Percentiles rank a stretch among this genome's conserved stretches.
Evolutionary conservation across 2,113 vertebrate species (phyloP).

Genomic region (Kryptolebias marmoratus): DNA sequence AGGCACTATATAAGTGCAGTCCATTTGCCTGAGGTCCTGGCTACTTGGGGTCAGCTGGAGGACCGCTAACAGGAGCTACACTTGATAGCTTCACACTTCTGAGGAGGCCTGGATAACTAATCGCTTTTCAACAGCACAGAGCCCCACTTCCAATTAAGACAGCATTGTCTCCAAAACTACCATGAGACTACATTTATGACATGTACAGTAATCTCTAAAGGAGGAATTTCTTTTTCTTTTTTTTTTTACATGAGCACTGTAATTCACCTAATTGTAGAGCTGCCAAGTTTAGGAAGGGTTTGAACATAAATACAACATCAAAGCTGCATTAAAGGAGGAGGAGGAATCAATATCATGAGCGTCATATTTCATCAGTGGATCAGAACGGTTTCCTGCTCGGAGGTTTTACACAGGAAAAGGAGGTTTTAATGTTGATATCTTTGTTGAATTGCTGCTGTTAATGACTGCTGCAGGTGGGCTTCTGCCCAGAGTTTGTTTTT

Average conservation of each 20-base stretch:
- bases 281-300: conserved; percentile 30
- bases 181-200: too few relatives aligned
- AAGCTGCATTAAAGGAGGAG: background rate
- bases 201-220: too few relatives aligned
- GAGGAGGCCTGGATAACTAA: too few relatives aligned
- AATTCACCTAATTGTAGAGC: conserved; percentile 26
- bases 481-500: too few relatives aligned
- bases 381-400: background rate
- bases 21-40: too few relatives aligned
- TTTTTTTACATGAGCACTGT: too few relatives aligned
- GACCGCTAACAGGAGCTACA: too few relatives aligned
- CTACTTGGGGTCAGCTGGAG: too few relatives aligned
- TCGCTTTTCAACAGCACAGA: conserved; percentile 1
- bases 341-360: background rate
- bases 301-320: conserved; percentile 18
- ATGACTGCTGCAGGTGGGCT: background rate
- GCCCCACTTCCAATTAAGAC: background rate
- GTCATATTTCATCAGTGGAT: background rate
- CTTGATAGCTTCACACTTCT: too few relatives aligned
- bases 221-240: too few relatives aligned
- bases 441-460: conserved; percentile 1
- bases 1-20: too few relatives aligned
- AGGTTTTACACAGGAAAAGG: conserved; percentile 5
- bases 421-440: conserved; percentile 5
- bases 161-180: too few relatives aligned